Base-by-base conservation (phyloP, 1,140 invertebrate genomes). In the Drosophila nigromelanica region DNA sequence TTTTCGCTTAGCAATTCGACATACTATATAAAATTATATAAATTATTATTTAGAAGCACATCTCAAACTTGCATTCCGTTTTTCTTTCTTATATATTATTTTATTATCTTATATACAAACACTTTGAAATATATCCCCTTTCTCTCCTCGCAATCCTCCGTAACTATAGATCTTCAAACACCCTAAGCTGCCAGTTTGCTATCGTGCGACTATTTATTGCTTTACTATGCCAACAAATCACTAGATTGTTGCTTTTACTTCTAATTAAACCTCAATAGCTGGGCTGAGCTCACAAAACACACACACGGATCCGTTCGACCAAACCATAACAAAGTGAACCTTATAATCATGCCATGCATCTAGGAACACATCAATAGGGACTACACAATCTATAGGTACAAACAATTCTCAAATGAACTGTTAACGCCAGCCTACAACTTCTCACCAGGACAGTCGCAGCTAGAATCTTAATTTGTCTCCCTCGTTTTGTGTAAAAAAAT, bases 351-450 rank as follows among this genome's bases (percentile, higher is more conserved):
- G 37, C 14, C n/a, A 39, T 27, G 50, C 42, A 61, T 40, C 42
- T 48, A 48, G 66, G 66, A 42, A 30, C 35, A 33, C 54, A 67
- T 47, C 42, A 40, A 27, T 15, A 43, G 18, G 39, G 30, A 37
- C 54, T 21, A 39, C 48, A n/a, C 62, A 64, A 64, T 64, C 62
- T 50, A 24, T 59, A 5, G 60, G 37, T 42, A 43, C 42, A 27
- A 63, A 62, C 45, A 54, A 76, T 70, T 50, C 15, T 39, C 50
- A 15, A 50, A 30, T 60, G 74, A 87, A 76, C 81, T 86, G 81
- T 87, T 87, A 81, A 86, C 78, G 78, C 81, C 81, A 86, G 78
- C 81, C 81, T 78, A 73, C 82, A 62, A 87, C 50, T 86, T 86
- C 82, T 81, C 81, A 60, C 82, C 78, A 70, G 70, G 39, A 43